These are phyloP conservation scores for Tiliacea citrago DNA, from an alignment of 2,888 invertebrate genomes.

Conservation along the genomic window DNA sequence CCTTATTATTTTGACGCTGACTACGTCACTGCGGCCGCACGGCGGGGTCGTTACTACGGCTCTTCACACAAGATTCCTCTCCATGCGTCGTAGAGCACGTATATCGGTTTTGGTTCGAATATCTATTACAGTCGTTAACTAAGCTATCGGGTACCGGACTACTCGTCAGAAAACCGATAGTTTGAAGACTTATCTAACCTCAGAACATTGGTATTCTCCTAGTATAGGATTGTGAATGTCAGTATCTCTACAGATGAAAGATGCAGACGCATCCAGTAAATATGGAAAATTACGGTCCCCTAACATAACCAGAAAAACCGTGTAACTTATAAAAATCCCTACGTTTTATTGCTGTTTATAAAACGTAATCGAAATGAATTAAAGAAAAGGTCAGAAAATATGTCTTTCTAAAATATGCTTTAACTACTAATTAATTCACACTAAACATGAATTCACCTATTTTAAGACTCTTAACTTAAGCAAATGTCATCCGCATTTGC, in stretches of 20 bases:
- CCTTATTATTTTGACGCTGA: neutral
- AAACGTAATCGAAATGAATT: neutral
- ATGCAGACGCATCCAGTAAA: neutral
- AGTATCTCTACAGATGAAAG: neutral
- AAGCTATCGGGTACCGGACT: neutral
- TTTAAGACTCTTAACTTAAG: neutral
- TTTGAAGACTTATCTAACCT: neutral
- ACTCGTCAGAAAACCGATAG: neutral
- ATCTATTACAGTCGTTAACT: neutral
- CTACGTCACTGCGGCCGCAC: too few relatives aligned
- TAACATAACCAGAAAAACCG: neutral
- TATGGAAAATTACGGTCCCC: neutral
- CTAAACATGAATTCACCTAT: neutral
- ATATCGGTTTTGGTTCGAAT: neutral
- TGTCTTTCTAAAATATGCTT: neutral
- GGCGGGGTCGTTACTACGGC: too few relatives aligned
- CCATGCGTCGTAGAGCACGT: neutral
- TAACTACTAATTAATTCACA: neutral
- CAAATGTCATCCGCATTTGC: neutral
- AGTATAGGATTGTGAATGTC: neutral
- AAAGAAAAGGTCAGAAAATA: neutral
- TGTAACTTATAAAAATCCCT: neutral
- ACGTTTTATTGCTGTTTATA: neutral
- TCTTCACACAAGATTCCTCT: neutral
- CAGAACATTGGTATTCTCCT: neutral